Conservation (phyloP, 2,113 vertebrate genomes). For the Saccopteryx bilineata region DNA sequence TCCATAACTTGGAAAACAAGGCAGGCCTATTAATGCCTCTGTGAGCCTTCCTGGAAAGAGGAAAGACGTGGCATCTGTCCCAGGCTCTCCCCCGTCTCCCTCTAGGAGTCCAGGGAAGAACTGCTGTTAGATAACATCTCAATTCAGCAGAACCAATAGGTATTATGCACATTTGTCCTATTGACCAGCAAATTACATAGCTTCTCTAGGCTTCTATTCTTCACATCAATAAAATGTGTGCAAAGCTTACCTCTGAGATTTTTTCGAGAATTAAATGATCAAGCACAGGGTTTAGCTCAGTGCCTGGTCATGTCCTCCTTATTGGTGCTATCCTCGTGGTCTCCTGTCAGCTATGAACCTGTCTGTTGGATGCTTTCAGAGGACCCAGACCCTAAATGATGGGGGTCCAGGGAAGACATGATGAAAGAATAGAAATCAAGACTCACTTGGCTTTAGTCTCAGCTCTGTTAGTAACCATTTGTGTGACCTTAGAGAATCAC, state of each 20-base stretch:
- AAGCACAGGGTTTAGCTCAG: fast-evolving
- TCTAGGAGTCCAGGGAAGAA: neutral
- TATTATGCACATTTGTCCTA: neutral
- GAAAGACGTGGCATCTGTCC: neutral
- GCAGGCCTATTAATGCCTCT: neutral
- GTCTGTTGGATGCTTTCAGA: neutral
- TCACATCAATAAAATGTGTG: neutral
- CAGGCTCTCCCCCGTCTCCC: no score
- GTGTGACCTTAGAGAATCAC: neutral
- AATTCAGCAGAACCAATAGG: neutral
- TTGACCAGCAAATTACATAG: neutral
- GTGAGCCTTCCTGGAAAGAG: neutral
- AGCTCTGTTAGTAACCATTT: neutral
- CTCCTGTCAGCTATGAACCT: neutral
- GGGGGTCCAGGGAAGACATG: neutral
- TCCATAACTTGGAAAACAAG: neutral
- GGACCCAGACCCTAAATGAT: neutral
- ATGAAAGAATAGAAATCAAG: neutral
- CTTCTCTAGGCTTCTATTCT: neutral
- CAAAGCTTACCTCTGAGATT: neutral
- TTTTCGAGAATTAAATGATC: neutral
- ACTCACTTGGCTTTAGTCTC: neutral
- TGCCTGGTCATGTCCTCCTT: neutral
- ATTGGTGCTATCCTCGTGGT: fast-evolving
- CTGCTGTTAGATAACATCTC: fast-evolving